These are phyloP conservation scores for Elysia chlorotica DNA, from an alignment of 1,140 invertebrate genomes.

Conservation along the genomic window DNA sequence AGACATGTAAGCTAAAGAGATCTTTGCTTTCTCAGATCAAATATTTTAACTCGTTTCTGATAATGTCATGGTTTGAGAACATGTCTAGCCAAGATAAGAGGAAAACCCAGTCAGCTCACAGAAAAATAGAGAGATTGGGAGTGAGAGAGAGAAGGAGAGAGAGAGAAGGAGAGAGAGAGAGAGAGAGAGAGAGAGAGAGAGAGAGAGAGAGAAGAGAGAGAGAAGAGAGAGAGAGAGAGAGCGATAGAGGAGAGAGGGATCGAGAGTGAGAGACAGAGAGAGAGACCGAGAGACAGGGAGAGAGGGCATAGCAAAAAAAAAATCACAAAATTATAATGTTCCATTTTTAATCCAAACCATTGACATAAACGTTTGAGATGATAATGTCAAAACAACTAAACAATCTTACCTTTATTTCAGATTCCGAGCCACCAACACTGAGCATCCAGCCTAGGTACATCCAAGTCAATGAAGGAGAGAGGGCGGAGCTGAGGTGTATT, in stretches of 20 bases:
- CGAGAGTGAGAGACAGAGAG: not conserved
- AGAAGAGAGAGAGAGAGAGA: not conserved
- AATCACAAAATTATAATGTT: too few relatives aligned
- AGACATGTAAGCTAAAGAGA: too few relatives aligned
- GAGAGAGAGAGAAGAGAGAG: not conserved
- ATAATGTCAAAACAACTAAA: too few relatives aligned
- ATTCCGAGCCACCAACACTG: constrained; percentile 67
- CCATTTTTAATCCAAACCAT: too few relatives aligned
- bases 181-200: not conserved
- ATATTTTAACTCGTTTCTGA: too few relatives aligned
- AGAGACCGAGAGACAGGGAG: not conserved
- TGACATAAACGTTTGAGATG: too few relatives aligned
- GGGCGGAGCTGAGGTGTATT: constrained; percentile 76
- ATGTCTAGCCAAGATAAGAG: too few relatives aligned
- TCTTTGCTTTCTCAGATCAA: too few relatives aligned
- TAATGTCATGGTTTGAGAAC: too few relatives aligned
- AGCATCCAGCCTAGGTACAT: constrained; percentile 70
- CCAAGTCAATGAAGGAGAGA: constrained; percentile 76
- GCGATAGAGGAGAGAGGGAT: not conserved
- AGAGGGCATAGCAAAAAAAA: not conserved
- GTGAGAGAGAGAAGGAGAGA: not conserved
- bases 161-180: not conserved
- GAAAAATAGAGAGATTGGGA: too few relatives aligned
- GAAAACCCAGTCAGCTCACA: too few relatives aligned
- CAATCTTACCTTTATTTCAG: too few relatives aligned